Conservation (phyloP, 1,140 invertebrate species). For the Zaprionus tsacasi region DNA sequence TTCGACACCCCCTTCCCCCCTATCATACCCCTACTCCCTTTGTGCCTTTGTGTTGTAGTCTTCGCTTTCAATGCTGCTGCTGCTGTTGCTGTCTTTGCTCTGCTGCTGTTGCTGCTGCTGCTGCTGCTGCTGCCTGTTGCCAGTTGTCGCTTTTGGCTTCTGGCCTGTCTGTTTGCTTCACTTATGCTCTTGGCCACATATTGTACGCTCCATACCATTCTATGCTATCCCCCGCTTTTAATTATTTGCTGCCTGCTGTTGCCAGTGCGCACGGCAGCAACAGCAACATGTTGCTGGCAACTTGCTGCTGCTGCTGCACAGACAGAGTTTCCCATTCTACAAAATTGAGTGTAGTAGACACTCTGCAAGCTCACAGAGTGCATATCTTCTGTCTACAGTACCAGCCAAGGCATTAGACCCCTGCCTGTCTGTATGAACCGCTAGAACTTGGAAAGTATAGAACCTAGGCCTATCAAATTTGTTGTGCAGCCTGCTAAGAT, state of each 20-base stretch:
- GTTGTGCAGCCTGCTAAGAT: too few species aligned
- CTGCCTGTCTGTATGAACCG: too few species aligned
- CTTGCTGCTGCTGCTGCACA: neutral
- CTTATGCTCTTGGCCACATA: conserved; percentile 56
- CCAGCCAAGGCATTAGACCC: too few species aligned
- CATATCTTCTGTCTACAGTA: too few species aligned
- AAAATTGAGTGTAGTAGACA: too few species aligned
- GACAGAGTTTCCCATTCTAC: neutral
- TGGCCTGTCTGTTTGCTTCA: conserved; percentile 24
- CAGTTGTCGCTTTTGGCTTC: conserved; percentile 10
- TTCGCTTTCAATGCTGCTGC: conserved; percentile 74
- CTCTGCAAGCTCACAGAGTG: too few species aligned
- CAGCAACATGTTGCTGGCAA: conserved; percentile 33
- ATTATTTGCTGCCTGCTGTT: neutral
- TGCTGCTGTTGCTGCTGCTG: conserved; percentile 6
- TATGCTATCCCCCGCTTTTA: neutral
- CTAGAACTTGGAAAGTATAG: too few species aligned
- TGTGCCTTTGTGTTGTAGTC: conserved; percentile 41
- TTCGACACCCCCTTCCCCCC: conserved; percentile 4
- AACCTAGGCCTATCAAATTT: too few species aligned
- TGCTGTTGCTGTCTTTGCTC: conserved; percentile 20
- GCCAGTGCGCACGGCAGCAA: neutral
- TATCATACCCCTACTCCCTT: neutral
- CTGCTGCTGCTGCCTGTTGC: conserved; percentile 2
- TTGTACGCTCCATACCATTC: conserved; percentile 41